phyloP scores from a whole-genome alignment of 2,113 vertebrate genomes.

The Lynx canadensis region DNA sequence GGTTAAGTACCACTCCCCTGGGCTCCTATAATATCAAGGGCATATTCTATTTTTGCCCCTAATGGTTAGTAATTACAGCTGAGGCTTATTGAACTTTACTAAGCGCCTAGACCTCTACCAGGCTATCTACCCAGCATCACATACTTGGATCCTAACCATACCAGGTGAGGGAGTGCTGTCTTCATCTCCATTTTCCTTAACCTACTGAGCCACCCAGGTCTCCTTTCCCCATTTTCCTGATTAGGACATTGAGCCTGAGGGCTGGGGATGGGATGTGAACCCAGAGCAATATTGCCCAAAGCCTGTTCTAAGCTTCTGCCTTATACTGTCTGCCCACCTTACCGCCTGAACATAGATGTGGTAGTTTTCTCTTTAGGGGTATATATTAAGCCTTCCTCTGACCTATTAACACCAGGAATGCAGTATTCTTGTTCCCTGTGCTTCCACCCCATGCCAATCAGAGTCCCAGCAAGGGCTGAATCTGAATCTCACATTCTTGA shows the following conservation, averaged over 20 bases:
- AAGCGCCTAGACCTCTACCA: background rate
- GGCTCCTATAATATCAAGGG: background rate
- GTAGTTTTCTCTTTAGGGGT: background rate
- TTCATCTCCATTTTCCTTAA: background rate
- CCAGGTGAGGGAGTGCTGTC: background rate
- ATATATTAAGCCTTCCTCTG: background rate
- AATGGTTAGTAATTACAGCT: background rate
- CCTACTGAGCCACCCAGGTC: no score
- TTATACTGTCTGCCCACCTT: background rate
- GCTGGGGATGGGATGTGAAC: background rate
- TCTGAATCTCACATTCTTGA: background rate
- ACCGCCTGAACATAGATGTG: background rate
- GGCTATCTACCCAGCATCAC: background rate
- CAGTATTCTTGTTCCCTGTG: background rate
- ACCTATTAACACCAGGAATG: background rate
- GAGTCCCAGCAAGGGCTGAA: background rate
- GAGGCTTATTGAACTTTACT: background rate
- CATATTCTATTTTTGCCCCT: background rate
- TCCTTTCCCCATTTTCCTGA: background rate
- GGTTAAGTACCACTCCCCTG: background rate
- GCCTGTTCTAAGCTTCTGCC: background rate
- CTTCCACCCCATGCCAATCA: background rate
- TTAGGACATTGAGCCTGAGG: background rate
- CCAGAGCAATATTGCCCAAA: background rate
- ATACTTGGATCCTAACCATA: background rate